Conservation (phyloP, 2,113 vertebrate genomes). For the Dicrurus megarhynchus region DNA sequence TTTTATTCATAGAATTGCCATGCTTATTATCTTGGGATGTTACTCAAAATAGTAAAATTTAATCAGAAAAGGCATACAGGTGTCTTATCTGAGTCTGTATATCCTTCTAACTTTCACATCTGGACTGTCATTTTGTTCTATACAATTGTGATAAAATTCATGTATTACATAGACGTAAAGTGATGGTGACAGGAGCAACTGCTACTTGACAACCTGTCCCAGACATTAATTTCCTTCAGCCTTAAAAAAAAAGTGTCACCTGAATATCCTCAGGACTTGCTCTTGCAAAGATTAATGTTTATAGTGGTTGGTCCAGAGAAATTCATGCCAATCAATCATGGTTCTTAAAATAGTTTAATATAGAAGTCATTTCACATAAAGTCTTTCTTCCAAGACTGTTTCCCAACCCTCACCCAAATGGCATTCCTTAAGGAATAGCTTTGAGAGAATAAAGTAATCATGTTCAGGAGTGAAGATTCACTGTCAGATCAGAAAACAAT, state of each 20-base stretch:
- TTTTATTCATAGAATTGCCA: not conserved
- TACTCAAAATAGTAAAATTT: not conserved
- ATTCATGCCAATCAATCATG: not conserved
- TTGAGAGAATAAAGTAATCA: not conserved
- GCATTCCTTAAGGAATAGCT: not conserved
- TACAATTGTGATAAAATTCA: not conserved
- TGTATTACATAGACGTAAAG: not conserved
- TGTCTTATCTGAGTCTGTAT: not conserved
- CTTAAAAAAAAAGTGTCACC: not conserved
- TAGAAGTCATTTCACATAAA: not conserved
- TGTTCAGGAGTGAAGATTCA: not conserved
- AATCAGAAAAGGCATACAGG: not conserved
- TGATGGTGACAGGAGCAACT: not conserved
- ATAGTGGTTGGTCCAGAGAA: not conserved
- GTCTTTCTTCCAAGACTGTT: not conserved
- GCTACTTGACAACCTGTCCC: constrained; percentile 5
- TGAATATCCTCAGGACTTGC: not conserved
- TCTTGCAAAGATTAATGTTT: not conserved
- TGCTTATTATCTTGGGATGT: not conserved
- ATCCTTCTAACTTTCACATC: not conserved
- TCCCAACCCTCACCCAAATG: not conserved
- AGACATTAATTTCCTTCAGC: constrained; percentile 18
- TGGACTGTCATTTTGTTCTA: not conserved
- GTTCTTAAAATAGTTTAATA: not conserved
- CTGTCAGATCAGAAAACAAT: not conserved